phyloP scores from a whole-genome alignment of 64 coral and sea anemone genomes.

The Porites lutea region DNA sequence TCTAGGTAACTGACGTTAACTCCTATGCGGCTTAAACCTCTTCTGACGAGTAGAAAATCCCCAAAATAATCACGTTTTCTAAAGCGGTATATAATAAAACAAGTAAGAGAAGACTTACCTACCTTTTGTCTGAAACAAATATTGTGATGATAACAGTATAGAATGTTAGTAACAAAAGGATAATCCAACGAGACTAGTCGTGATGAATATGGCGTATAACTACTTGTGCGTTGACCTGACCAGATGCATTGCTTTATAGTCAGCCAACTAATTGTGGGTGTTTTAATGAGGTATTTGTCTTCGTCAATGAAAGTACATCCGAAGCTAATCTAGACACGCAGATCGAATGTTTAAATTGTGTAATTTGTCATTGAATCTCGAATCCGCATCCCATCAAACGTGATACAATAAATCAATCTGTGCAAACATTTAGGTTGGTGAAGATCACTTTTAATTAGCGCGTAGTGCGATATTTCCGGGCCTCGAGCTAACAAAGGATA shows the following conservation, averaged over 20 bases:
- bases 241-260: constrained; percentile 33
- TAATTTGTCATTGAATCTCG: constrained; percentile 36
- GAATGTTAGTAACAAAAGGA: background rate
- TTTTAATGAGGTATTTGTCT: constrained; percentile 55
- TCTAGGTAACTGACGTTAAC: background rate
- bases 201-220: background rate
- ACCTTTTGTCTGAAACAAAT: background rate
- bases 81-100: background rate
- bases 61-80: background rate
- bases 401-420: constrained; percentile 43
- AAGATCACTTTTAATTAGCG: constrained; percentile 51
- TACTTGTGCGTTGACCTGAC: background rate
- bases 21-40: background rate
- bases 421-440: constrained; percentile 38
- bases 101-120: background rate
- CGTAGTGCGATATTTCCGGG: constrained; percentile 40
- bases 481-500: constrained; percentile 16
- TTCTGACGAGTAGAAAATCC: background rate
- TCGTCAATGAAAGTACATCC: constrained; percentile 49
- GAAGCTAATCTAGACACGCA: constrained; percentile 59
- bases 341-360: constrained; percentile 54
- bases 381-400: constrained; percentile 43
- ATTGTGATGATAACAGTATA: background rate
- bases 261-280: constrained; percentile 37
- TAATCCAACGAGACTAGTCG: background rate